phyloP scores from a whole-genome alignment of 2,888 invertebrate species.

The Sesia apiformis region DNA sequence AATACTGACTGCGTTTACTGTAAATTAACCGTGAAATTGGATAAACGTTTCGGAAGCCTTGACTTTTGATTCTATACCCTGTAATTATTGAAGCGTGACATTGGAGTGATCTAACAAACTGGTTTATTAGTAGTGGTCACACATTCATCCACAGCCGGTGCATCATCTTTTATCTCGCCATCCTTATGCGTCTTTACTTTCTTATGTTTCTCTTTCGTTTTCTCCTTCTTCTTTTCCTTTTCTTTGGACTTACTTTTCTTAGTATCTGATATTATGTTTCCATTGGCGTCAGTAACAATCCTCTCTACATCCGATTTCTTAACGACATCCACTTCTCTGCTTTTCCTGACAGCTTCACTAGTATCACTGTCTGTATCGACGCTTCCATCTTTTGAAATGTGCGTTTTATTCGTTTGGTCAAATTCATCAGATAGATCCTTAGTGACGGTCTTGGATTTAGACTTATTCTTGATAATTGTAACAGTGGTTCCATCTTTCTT shows the following conservation, averaged over 20 bases:
- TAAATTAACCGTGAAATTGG: too few relatives aligned
- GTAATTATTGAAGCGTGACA: too few relatives aligned
- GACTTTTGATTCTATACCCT: too few relatives aligned
- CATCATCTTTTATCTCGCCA: not conserved
- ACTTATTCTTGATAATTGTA: not conserved
- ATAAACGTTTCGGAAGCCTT: too few relatives aligned
- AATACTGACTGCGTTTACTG: too few relatives aligned
- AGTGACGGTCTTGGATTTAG: not conserved
- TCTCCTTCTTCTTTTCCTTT: constrained; percentile 4
- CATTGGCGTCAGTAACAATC: constrained; percentile 3
- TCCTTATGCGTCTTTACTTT: not conserved
- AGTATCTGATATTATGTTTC: constrained; percentile 5
- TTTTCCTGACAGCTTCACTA: not conserved
- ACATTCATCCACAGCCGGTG: too few relatives aligned
- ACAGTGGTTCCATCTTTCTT: constrained; percentile 1
- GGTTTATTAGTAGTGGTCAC: too few relatives aligned
- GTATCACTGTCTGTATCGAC: not conserved
- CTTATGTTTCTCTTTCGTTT: not conserved
- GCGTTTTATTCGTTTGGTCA: constrained; percentile 1
- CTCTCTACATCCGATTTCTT: constrained; percentile 1
- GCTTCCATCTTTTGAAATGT: not conserved
- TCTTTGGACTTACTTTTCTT: constrained; percentile 3
- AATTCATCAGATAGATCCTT: not conserved
- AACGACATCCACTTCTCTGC: constrained; percentile 1
- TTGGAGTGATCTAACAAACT: too few relatives aligned